Conservation (phyloP, 2,113 vertebrate species). For the Hippoglossus stenolepis region DNA sequence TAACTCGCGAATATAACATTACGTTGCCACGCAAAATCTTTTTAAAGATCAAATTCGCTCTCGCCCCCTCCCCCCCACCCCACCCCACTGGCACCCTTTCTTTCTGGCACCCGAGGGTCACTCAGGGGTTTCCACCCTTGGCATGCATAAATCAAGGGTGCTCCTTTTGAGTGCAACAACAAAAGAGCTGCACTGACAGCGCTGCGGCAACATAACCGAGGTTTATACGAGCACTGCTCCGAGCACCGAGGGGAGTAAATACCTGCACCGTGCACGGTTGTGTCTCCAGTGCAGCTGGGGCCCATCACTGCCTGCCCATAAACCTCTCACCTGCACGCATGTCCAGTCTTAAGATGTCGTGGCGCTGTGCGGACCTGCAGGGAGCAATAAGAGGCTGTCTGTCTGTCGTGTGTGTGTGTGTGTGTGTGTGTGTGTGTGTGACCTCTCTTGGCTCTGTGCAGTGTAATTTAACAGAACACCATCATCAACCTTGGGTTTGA, state of each 20-base stretch:
- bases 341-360: conserved; percentile 10
- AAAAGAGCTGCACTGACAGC: conserved; percentile 62
- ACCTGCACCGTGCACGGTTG: conserved; percentile 10
- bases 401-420: background rate
- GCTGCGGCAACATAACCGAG: conserved; percentile 17
- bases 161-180: conserved; percentile 69
- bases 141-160: conserved; percentile 72
- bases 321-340: conserved; percentile 56
- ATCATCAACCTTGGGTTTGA: background rate
- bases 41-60: conserved; percentile 48
- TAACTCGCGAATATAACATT: conserved; percentile 26
- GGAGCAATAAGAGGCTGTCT: conserved; percentile 15
- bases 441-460: conserved; percentile 15
- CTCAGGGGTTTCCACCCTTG: conserved; percentile 53
- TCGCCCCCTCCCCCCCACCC: too few species aligned
- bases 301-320: conserved; percentile 24
- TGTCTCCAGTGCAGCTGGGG: conserved; percentile 15
- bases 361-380: background rate
- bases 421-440: background rate
- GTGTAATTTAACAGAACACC: conserved; percentile 18
- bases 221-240: conserved; percentile 22
- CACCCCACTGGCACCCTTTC: conserved; percentile 26
- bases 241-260: background rate
- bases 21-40: conserved; percentile 13
- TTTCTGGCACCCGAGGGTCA: conserved; percentile 65